phyloP scores from a whole-genome alignment of 2,888 invertebrate species.

The Timandra comae region DNA sequence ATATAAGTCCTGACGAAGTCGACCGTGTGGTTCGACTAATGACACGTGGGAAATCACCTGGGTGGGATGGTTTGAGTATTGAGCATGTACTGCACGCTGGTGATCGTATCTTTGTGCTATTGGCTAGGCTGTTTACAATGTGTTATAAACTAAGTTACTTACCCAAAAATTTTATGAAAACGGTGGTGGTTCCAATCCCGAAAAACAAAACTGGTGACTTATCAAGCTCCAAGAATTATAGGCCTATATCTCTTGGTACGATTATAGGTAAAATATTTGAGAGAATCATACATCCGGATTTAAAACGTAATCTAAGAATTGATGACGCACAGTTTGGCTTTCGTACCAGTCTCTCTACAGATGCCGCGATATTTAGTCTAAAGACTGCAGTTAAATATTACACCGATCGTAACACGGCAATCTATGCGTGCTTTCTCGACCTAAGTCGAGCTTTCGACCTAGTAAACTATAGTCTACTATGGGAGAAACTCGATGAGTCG shows the following conservation, averaged over 20 bases:
- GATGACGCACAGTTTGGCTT: conserved; percentile 1
- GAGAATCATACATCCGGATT: not conserved
- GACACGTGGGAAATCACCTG: conserved; percentile 1
- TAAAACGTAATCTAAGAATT: not conserved
- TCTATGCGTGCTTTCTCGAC: not conserved
- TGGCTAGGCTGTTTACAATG: not conserved
- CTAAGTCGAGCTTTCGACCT: too few species aligned
- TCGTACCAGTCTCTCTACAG: conserved; percentile 1
- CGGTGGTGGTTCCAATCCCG: not conserved
- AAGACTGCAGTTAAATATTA: not conserved
- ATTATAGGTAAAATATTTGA: not conserved
- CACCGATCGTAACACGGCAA: not conserved
- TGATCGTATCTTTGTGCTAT: not conserved
- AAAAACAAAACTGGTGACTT: not conserved
- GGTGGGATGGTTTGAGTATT: not conserved
- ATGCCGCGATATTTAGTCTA: too few species aligned
- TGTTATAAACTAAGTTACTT: conserved; percentile 1
- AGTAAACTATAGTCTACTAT: conserved; percentile 2
- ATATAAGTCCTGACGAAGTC: not conserved
- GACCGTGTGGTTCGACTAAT: not conserved
- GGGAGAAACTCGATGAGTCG: conserved; percentile 1
- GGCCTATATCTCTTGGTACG: not conserved
- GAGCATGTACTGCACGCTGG: not conserved
- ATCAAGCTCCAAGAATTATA: not conserved
- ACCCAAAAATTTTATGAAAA: too few species aligned